Conservation (phyloP, 2,113 vertebrate genomes). For the Hypanus sabinus region DNA sequence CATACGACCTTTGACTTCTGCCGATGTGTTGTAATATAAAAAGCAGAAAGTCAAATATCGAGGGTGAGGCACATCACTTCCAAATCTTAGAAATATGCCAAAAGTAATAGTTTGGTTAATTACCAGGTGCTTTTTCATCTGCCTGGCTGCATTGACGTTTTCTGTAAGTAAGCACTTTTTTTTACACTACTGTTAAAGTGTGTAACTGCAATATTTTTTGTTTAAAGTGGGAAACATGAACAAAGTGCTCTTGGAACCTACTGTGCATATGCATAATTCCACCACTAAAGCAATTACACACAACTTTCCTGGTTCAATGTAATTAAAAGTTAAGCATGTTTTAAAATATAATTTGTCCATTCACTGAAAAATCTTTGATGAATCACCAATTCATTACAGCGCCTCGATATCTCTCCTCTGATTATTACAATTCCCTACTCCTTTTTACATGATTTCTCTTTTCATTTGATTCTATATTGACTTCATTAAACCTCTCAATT, state of each 20-base stretch:
- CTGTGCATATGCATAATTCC: neutral
- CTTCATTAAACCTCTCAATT: constrained; percentile 13
- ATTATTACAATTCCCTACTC: neutral
- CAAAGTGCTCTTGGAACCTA: neutral
- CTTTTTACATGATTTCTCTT: neutral
- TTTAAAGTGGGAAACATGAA: neutral
- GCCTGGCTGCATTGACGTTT: neutral
- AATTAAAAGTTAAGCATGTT: neutral
- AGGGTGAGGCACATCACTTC: neutral
- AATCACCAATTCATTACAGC: neutral
- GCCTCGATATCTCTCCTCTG: neutral
- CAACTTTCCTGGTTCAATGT: neutral
- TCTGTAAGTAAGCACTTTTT: constrained; percentile 33
- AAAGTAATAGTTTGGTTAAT: constrained; percentile 21
- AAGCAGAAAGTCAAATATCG: constrained; percentile 18
- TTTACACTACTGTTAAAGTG: neutral
- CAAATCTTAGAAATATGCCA: constrained; percentile 31
- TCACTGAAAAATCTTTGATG: neutral
- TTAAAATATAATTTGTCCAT: neutral
- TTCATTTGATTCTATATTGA: neutral
- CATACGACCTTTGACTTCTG: constrained; percentile 2
- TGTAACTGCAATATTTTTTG: constrained; percentile 11
- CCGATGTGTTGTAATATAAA: constrained; percentile 32
- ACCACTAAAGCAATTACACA: neutral
- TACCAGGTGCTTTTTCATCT: constrained; percentile 32